A percentile compares a stretch with the other conserved stretches of the same genome.
Conservation (phyloP, 2,888 invertebrate species). For the Patella depressa region DNA sequence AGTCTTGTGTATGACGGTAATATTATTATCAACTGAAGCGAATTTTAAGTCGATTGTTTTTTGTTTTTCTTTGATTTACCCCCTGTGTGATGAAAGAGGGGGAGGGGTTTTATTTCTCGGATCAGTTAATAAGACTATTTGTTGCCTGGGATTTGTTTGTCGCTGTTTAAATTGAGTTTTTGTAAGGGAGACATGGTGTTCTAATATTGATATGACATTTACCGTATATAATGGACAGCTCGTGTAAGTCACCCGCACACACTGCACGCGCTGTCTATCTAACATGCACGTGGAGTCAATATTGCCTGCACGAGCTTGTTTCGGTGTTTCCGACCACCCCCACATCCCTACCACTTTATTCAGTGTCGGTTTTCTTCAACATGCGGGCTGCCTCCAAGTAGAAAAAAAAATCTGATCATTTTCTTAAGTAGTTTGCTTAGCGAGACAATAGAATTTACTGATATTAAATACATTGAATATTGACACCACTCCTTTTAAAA, state of each 20-base stretch:
- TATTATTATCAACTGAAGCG: too few relatives aligned
- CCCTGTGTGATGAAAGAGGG: not conserved
- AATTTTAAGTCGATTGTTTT: too few relatives aligned
- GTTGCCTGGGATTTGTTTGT: not conserved
- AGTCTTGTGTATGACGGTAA: not conserved
- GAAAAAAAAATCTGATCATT: constrained; percentile 1
- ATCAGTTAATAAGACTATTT: not conserved
- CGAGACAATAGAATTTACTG: not conserved
- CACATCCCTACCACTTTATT: not conserved
- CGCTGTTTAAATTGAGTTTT: not conserved
- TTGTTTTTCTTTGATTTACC: not conserved
- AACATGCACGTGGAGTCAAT: constrained; percentile 4
- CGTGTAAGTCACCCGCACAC: not conserved
- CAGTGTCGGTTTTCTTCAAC: constrained; percentile 1
- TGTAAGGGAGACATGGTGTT: not conserved
- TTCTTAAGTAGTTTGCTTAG: not conserved
- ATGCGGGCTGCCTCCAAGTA: constrained; percentile 6
- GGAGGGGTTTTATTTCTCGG: not conserved
- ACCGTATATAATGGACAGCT: not conserved
- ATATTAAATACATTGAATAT: not conserved
- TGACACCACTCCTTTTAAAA: not conserved
- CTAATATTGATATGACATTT: not conserved
- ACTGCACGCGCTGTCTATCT: not conserved
- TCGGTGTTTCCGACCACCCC: not conserved
- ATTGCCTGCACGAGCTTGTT: constrained; percentile 4